Evolutionary conservation across 2,888 invertebrate species (phyloP), one percentile per base, ranked within the genome.

Genomic region (Hypomecis punctinalis): DNA sequence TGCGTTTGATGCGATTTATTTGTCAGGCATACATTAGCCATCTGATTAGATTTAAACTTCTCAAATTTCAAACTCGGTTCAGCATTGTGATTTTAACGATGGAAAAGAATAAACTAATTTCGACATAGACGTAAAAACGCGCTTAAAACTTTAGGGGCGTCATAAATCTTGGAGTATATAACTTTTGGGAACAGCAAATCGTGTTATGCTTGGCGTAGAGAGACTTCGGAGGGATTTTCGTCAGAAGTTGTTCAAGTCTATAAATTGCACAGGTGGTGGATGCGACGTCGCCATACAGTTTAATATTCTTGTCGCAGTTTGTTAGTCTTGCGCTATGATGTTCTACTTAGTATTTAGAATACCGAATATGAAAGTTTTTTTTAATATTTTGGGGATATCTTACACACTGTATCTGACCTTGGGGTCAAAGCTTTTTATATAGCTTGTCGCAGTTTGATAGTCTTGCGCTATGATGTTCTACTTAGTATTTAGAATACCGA

Each of bases 61-160:
- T 63, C 57, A 61, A 48, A 45, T 37, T 59, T 13, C 11, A 42
- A 53, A 58, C 53, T 52, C 45, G 57, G 23, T 49, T 23, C 45
- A 54, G 52, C 54, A 58, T n/a, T 23, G 49, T 59, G 10, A 70
- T 69, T 71, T 69, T 69, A 67, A 75, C 70, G 66, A 64, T 52
- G 51, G 69, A 70, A 69, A 69, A 70, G 68, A 66, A 71, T 75
- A 66, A 77, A 74, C 70, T 72, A 74, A 78, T 76, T 76, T 76
- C 70, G 74, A 76, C 76, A 70, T 72, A 55, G 70, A 73, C 73
- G 75, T 77, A 78, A 81, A 79, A 81, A 75, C 61, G 71, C 68
- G 69, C 71, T 77, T 76, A 75, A 76, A 78, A 69, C 64, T 71
- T 69, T 62, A 62, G 66, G 66, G 53, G 56, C 49, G 61, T 13